Percentiles rank a stretch among this genome's conserved stretches.
Evolutionary conservation across 2,797 vertebrate species (phyloP).

Genomic region (Cynopterus sphinx): DNA sequence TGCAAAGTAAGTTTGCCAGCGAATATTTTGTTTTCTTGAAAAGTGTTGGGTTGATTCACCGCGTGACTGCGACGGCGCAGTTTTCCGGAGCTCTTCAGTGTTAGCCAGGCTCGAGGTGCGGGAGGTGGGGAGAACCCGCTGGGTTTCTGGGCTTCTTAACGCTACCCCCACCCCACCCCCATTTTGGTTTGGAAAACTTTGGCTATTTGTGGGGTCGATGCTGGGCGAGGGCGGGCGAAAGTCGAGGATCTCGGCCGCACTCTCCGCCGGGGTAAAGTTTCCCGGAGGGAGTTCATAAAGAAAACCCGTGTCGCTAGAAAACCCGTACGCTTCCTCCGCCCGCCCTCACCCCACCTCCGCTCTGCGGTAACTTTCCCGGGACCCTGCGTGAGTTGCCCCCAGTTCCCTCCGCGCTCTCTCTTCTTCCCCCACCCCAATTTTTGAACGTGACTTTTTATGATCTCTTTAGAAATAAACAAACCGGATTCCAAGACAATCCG

Average conservation of each 20-base stretch:
- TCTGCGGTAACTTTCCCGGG: conserved; percentile 34
- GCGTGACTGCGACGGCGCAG: conserved; percentile 39
- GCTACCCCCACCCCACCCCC: conserved; percentile 15
- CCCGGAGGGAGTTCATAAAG: not conserved
- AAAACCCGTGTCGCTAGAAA: conserved; percentile 82
- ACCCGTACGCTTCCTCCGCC: not conserved
- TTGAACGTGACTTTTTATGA: conserved; percentile 62
- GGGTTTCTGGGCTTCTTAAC: conserved; percentile 37
- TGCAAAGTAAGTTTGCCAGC: conserved; percentile 88
- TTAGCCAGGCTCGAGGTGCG: conserved; percentile 11
- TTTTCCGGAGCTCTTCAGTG: conserved; percentile 52
- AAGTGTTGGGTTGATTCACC: conserved; percentile 71
- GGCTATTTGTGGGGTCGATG: conserved; percentile 60
- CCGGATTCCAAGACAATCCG: conserved; percentile 53
- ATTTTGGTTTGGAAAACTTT: conserved; percentile 65
- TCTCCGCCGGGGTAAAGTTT: conserved; percentile 7
- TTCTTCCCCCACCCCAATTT: not conserved
- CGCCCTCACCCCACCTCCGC: not conserved
- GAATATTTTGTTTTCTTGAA: conserved; percentile 84
- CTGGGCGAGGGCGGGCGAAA: conserved; percentile 35
- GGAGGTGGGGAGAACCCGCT: conserved; percentile 58
- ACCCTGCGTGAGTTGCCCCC: not conserved
- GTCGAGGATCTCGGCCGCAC: not conserved
- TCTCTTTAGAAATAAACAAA: conserved; percentile 70
- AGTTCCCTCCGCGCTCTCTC: not conserved